These are phyloP conservation scores for Ypsolopha scabrella DNA, from an alignment of 2,888 invertebrate genomes.

Conservation along the genomic window DNA sequence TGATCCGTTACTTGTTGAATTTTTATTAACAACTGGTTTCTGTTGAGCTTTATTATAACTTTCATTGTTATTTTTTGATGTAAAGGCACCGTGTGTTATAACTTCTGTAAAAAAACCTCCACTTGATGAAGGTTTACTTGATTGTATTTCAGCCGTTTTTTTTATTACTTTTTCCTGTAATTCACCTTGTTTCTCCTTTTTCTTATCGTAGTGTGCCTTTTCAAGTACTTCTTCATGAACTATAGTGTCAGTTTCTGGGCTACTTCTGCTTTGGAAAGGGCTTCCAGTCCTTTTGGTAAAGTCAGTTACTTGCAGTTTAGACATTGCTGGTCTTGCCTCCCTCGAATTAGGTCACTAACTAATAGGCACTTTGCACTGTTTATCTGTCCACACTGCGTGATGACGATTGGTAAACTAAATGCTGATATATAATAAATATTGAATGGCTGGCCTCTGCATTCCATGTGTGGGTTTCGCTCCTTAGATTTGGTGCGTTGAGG, in stretches of 20 bases:
- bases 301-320: slow-evolving; percentile 48
- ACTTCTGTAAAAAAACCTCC: slow-evolving; percentile 60
- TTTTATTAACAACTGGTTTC: slow-evolving; percentile 24
- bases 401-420: slow-evolving; percentile 47
- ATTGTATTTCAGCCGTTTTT: slow-evolving; percentile 52
- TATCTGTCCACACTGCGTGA: slow-evolving; percentile 33
- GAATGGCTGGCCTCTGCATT: slow-evolving; percentile 37
- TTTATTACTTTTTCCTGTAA: slow-evolving; percentile 49
- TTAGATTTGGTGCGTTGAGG: slow-evolving; percentile 54
- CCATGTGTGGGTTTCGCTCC: slow-evolving; percentile 65
- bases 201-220: slow-evolving; percentile 41
- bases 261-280: slow-evolving; percentile 28
- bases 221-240: slow-evolving; percentile 44
- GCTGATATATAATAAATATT: slow-evolving; percentile 31
- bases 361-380: neutral
- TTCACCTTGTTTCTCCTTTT: slow-evolving; percentile 53
- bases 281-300: slow-evolving; percentile 40
- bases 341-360: neutral
- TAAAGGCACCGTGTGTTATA: slow-evolving; percentile 56
- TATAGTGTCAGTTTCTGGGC: slow-evolving; percentile 13
- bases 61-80: slow-evolving; percentile 28
- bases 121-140: slow-evolving; percentile 36
- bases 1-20: slow-evolving; percentile 24
- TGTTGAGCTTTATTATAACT: slow-evolving; percentile 29
- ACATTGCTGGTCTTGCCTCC: slow-evolving; percentile 24